phyloP scores from a whole-genome alignment of 1,140 invertebrate species.

The Halictus rubicundus region DNA sequence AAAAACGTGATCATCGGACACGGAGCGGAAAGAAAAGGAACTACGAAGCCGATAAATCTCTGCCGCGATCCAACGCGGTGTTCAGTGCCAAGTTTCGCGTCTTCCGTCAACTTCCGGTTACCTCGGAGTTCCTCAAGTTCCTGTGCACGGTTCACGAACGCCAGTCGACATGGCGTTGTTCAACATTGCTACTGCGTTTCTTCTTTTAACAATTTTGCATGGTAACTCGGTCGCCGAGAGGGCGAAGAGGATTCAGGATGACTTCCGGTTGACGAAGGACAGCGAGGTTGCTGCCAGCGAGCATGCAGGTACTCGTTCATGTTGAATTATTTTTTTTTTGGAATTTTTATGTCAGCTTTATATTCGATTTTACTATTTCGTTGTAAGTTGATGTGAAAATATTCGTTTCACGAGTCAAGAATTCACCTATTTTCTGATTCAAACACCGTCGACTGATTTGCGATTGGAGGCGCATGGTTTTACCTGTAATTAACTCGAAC shows the following conservation, averaged over 20 bases:
- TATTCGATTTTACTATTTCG: no score
- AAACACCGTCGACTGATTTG: neutral
- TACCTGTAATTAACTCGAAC: slow-evolving; percentile 50
- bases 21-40: slow-evolving; percentile 30
- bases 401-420: no score
- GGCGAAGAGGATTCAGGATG: slow-evolving; percentile 45
- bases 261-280: slow-evolving; percentile 58
- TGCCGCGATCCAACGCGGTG: neutral
- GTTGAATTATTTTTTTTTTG: neutral
- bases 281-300: slow-evolving; percentile 60
- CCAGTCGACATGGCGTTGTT: neutral
- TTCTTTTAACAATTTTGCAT: slow-evolving; percentile 2
- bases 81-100: slow-evolving; percentile 41
- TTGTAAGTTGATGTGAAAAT: no score
- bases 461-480: slow-evolving; percentile 1
- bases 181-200: neutral
- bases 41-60: slow-evolving; percentile 48
- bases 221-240: slow-evolving; percentile 39
- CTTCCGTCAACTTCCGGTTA: neutral
- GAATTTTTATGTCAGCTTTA: no score
- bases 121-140: neutral
- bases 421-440: no score
- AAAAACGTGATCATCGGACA: slow-evolving; percentile 28
- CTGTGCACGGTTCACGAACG: neutral
- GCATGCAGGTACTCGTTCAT: slow-evolving; percentile 51